phyloP scores from a whole-genome alignment of 2,888 invertebrate genomes.

The Atherix ibis region DNA sequence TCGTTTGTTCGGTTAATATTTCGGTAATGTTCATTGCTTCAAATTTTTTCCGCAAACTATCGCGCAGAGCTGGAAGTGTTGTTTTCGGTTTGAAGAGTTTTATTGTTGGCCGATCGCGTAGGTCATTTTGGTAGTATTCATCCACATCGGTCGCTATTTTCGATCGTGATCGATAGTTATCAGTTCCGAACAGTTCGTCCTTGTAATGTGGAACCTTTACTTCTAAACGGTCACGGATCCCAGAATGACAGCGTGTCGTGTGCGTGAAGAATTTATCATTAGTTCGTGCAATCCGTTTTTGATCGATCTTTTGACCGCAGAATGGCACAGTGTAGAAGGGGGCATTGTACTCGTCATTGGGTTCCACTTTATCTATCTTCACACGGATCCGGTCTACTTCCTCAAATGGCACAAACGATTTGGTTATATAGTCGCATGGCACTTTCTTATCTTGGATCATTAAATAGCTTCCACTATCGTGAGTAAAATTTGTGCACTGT shows the following conservation, averaged over 20 bases:
- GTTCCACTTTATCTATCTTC: conserved; percentile 20
- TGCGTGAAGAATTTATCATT: conserved; percentile 27
- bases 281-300: conserved; percentile 15
- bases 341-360: conserved; percentile 21
- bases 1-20: conserved; percentile 18
- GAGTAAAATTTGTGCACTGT: conserved; percentile 25
- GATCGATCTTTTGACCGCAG: conserved; percentile 25
- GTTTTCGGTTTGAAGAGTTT: conserved; percentile 24
- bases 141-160: conserved; percentile 28
- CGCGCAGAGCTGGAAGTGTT: conserved; percentile 20
- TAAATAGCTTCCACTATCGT: conserved; percentile 29
- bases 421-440: conserved; percentile 27
- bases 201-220: conserved; percentile 19
- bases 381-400: conserved; percentile 25
- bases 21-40: conserved; percentile 23
- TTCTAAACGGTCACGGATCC: conserved; percentile 24
- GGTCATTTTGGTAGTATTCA: conserved; percentile 27
- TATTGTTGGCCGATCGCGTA: conserved; percentile 20
- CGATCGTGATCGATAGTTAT: conserved; percentile 16
- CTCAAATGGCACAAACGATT: conserved; percentile 28
- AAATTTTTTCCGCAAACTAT: conserved; percentile 25
- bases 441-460: conserved; percentile 24
- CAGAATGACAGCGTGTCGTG: conserved; percentile 22
- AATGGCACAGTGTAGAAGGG: conserved; percentile 26
- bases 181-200: conserved; percentile 19